Evolutionary conservation across 2,113 vertebrate species (phyloP).

Genomic region (Onychostruthus taczanowskii): DNA sequence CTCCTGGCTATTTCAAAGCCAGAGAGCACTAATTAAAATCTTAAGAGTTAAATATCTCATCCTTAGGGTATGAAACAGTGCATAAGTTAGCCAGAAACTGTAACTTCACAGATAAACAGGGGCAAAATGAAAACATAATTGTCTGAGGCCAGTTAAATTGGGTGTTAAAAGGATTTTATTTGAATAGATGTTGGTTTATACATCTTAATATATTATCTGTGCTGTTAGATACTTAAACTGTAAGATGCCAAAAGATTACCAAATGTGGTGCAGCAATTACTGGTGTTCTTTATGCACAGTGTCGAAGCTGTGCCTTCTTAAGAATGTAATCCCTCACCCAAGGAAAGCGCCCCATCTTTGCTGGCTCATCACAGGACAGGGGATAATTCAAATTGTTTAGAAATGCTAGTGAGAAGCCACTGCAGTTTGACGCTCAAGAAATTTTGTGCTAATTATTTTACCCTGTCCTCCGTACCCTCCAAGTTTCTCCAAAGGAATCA

Average conservation of each 20-base stretch:
- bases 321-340: not conserved
- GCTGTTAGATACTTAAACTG: not conserved
- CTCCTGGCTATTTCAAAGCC: constrained; percentile 19
- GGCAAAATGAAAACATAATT: not conserved
- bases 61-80: not conserved
- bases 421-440: not conserved
- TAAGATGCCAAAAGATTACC: not conserved
- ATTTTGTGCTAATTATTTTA: not conserved
- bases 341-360: not conserved
- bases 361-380: not conserved
- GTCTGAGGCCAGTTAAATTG: not conserved
- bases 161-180: not conserved
- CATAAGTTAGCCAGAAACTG: not conserved
- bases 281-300: not conserved
- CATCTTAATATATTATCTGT: not conserved
- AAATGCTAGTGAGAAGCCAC: not conserved
- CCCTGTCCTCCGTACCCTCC: not conserved
- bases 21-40: constrained; percentile 38
- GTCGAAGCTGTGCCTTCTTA: not conserved
- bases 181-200: not conserved
- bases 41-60: constrained; percentile 6
- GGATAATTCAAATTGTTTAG: not conserved
- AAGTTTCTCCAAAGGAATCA: not conserved
- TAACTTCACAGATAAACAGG: not conserved
- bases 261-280: not conserved